Conservation (phyloP, 2,113 vertebrate genomes). For the Tympanuchus pallidicinctus region DNA sequence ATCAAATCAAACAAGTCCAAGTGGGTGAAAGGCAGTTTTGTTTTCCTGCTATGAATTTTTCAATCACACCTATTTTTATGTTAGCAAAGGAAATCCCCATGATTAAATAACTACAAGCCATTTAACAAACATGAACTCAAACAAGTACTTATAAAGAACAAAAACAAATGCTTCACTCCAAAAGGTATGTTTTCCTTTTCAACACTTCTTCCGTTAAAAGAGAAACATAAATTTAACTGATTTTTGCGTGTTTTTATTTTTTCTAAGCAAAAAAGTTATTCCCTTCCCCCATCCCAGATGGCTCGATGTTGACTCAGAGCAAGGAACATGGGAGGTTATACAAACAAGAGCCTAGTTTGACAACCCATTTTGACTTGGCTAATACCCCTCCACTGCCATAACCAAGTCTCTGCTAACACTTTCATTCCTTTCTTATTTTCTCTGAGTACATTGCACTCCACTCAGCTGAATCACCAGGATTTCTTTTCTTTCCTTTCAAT, state of each 20-base stretch:
- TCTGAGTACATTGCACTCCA: background rate
- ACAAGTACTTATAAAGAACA: conserved; percentile 49
- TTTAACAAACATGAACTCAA: conserved; percentile 56
- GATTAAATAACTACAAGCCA: conserved; percentile 59
- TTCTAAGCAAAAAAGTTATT: conserved; percentile 39
- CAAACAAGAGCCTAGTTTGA: conserved; percentile 51
- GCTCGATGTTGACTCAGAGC: conserved; percentile 30
- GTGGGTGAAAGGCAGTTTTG: conserved; percentile 49
- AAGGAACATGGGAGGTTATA: conserved; percentile 58
- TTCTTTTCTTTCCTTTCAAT: background rate
- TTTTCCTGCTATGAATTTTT: conserved; percentile 46
- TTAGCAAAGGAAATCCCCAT: conserved; percentile 34
- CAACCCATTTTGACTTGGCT: conserved; percentile 63
- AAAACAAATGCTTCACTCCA: conserved; percentile 57
- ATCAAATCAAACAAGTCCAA: conserved; percentile 30
- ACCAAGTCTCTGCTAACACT: conserved; percentile 55
- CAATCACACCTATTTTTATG: conserved; percentile 55
- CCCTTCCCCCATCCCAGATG: conserved; percentile 17
- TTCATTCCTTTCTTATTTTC: conserved; percentile 37
- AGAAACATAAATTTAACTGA: conserved; percentile 52
- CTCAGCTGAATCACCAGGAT: conserved; percentile 7
- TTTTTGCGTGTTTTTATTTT: conserved; percentile 14
- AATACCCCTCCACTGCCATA: conserved; percentile 53
- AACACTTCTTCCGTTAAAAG: conserved; percentile 53
- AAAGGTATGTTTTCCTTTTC: conserved; percentile 64